These are phyloP conservation scores for Sesamia nonagrioides DNA, from an alignment of 1,140 invertebrate genomes.

Conservation along the genomic window DNA sequence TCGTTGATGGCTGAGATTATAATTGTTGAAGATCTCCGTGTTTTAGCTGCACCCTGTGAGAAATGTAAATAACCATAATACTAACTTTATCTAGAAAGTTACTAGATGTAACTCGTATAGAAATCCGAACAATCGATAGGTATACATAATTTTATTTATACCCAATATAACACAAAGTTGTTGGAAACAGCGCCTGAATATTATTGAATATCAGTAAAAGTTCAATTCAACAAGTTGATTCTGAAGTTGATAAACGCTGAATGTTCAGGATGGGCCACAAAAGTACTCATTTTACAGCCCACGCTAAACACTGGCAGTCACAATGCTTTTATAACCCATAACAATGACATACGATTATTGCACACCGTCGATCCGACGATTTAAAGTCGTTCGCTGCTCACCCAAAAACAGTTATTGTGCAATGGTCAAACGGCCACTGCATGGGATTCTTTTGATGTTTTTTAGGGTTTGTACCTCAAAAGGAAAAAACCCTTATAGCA, in stretches of 20 bases:
- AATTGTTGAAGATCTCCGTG: neutral
- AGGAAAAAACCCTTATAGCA: too few species aligned
- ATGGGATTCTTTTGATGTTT: too few species aligned
- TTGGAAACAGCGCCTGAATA: too few species aligned
- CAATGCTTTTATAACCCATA: conserved; percentile 71
- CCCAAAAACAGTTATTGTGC: conserved; percentile 51
- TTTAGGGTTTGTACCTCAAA: too few species aligned
- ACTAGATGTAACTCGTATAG: neutral
- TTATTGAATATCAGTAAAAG: neutral
- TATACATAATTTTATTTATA: neutral
- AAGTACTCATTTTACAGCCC: conserved; percentile 50
- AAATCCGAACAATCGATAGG: neutral
- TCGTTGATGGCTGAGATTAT: neutral
- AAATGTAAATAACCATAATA: neutral
- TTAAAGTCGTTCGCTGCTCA: conserved; percentile 55
- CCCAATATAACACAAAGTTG: neutral
- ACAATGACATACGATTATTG: conserved; percentile 75
- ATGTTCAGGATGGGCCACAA: conserved; percentile 38
- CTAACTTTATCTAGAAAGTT: conserved; percentile 1
- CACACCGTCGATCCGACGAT: conserved; percentile 56
- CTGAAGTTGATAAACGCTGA: conserved; percentile 24
- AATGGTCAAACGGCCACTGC: neutral
- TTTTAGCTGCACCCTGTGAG: neutral
- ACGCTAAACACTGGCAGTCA: conserved; percentile 65
- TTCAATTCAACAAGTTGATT: conserved; percentile 43